Conservation (phyloP, 2,113 vertebrate species). For the Nansenia antarctica region DNA sequence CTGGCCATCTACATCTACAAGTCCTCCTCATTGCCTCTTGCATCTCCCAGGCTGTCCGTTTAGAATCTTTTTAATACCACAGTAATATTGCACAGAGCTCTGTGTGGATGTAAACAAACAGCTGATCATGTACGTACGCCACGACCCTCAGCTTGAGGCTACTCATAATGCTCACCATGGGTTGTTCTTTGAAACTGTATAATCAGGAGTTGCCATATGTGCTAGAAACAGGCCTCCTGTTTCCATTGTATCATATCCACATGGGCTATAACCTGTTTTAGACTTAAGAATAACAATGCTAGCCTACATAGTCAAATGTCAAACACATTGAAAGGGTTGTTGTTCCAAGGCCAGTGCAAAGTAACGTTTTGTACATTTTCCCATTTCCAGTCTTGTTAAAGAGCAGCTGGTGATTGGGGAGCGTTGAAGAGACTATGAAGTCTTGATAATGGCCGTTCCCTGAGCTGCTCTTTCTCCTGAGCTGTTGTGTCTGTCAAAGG, state of each 20-base stretch:
- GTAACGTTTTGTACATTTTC: no score
- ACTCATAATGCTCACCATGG: neutral
- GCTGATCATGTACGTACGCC: no score
- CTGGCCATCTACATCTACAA: neutral
- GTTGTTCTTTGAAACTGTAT: no score
- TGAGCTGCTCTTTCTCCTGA: neutral
- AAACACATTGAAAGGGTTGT: no score
- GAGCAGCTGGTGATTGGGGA: neutral
- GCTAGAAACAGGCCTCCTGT: no score
- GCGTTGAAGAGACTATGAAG: neutral
- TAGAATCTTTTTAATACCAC: neutral
- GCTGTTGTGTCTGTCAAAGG: slow-evolving; percentile 46
- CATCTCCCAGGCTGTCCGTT: neutral
- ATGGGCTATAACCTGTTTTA: no score
- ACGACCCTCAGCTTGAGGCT: neutral
- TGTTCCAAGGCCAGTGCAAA: no score
- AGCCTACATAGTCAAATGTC: no score
- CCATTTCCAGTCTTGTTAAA: neutral
- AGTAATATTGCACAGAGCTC: neutral
- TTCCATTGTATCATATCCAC: no score
- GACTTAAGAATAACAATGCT: no score
- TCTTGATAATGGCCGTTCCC: neutral
- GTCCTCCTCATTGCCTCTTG: neutral
- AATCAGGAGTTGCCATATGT: no score
- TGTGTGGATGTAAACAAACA: neutral